Percentiles rank a stretch among this genome's conserved stretches.
These are phyloP conservation scores for Phymatocera aterrima DNA, from an alignment of 2,888 invertebrate genomes.

Conservation along the genomic window DNA sequence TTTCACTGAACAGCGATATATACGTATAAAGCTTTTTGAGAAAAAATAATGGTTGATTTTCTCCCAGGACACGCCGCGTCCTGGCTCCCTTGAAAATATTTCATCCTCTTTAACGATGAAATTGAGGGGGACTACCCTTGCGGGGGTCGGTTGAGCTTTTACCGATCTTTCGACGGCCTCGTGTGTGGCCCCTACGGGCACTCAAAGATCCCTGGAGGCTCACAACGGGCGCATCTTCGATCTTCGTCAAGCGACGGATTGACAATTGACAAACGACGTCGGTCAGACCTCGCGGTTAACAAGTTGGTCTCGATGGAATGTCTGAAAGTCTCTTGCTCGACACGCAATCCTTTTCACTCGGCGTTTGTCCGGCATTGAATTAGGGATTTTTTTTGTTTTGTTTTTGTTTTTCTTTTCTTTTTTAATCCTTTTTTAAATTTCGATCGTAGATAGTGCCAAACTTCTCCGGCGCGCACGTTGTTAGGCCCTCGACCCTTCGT, in stretches of 20 bases:
- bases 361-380: slow-evolving; percentile 28
- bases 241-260: slow-evolving; percentile 46
- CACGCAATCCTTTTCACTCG: slow-evolving; percentile 35
- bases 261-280: slow-evolving; percentile 46
- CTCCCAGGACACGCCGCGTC: background rate
- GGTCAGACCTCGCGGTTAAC: slow-evolving; percentile 44
- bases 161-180: slow-evolving; percentile 39
- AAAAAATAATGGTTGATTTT: background rate
- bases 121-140: slow-evolving; percentile 34
- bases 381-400: slow-evolving; percentile 10
- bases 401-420: too few species aligned
- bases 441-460: slow-evolving; percentile 33
- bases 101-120: slow-evolving; percentile 33
- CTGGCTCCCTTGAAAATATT: background rate
- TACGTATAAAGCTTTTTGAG: background rate
- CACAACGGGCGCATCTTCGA: slow-evolving; percentile 45
- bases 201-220: background rate
- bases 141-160: slow-evolving; percentile 36
- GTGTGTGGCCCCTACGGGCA: slow-evolving; percentile 38
- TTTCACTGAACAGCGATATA: too few species aligned
- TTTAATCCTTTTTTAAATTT: too few species aligned
- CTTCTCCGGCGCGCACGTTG: background rate
- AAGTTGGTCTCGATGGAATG: slow-evolving; percentile 41
- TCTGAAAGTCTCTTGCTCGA: slow-evolving; percentile 26
- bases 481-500: background rate